Evolutionary conservation across 2,888 invertebrate genomes (phyloP).

Genomic region (Nasonovia ribisnigri): DNA sequence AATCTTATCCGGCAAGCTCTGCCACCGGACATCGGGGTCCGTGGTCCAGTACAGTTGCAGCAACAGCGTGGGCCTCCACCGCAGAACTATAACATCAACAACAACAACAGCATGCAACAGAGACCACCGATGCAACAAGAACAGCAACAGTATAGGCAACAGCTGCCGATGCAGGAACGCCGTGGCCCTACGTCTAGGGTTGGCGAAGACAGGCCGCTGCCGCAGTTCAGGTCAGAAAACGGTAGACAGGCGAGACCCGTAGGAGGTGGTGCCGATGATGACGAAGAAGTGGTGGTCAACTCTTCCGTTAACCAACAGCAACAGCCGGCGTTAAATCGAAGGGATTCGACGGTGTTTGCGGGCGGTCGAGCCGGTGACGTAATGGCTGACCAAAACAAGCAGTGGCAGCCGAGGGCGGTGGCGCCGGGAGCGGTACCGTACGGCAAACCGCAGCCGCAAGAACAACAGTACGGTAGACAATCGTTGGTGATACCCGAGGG

Average conservation of each 20-base stretch:
- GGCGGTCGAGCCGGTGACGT: background rate
- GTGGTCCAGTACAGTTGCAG: constrained; percentile 9
- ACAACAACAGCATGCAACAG: constrained; percentile 52
- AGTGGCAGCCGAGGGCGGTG: constrained; percentile 32
- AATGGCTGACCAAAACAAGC: background rate
- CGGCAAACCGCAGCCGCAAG: background rate
- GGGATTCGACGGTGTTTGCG: constrained; percentile 26
- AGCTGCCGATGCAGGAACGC: constrained; percentile 32
- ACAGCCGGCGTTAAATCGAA: constrained; percentile 5
- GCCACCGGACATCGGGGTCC: constrained; percentile 16
- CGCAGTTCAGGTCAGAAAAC: constrained; percentile 34
- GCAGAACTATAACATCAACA: background rate
- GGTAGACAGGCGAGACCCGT: constrained; percentile 2
- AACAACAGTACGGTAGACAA: constrained; percentile 34
- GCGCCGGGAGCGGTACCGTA: background rate
- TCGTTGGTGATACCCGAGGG: constrained; percentile 20
- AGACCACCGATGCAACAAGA: background rate
- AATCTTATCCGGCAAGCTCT: constrained; percentile 37
- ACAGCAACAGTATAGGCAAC: constrained; percentile 27
- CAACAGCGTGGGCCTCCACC: constrained; percentile 25
- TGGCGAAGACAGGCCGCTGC: background rate
- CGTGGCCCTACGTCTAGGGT: background rate
- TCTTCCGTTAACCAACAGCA: background rate
- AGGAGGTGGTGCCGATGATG: constrained; percentile 5
- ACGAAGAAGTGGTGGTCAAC: constrained; percentile 51